A percentile compares a stretch with the other conserved stretches of the same genome.
These are phyloP conservation scores for Aurelia aurita DNA, from an alignment of 30 jellyfish, hydroid and myxozoan species.

Conservation along the genomic window DNA sequence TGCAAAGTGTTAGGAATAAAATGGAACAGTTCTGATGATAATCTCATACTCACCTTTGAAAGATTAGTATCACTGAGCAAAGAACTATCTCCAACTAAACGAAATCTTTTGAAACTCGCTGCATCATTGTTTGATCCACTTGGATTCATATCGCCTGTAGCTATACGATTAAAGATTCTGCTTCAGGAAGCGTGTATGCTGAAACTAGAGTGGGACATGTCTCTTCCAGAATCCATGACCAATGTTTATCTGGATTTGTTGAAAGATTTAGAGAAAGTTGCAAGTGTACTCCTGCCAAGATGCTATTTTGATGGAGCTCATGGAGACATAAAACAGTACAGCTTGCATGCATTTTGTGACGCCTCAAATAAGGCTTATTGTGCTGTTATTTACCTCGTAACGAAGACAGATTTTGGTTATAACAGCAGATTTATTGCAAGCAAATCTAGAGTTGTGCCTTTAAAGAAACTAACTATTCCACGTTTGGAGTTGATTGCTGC, in stretches of 20 bases:
- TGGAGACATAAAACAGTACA: slow-evolving; percentile 3
- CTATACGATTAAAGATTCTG: slow-evolving; percentile 2
- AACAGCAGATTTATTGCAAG: background rate
- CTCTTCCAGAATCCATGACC: slow-evolving; percentile 31
- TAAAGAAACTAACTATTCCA: slow-evolving; percentile 5
- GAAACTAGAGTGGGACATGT: slow-evolving; percentile 18
- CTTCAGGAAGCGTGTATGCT: slow-evolving; percentile 33
- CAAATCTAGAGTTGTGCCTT: slow-evolving; percentile 14
- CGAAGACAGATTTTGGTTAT: slow-evolving; percentile 12
- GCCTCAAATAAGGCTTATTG: too few species aligned
- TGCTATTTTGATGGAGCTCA: slow-evolving; percentile 9
- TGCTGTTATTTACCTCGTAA: background rate
- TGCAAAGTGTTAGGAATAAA: slow-evolving; percentile 22
- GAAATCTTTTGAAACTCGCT: background rate
- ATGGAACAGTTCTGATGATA: slow-evolving; percentile 8
- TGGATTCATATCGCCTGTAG: slow-evolving; percentile 39
- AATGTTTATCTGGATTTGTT: slow-evolving; percentile 19
- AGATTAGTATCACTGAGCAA: background rate
- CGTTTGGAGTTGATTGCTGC: slow-evolving; percentile 9
- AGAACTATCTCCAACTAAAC: slow-evolving; percentile 16
- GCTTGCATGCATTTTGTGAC: slow-evolving; percentile 21
- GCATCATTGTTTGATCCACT: slow-evolving; percentile 6
- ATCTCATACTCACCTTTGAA: slow-evolving; percentile 11
- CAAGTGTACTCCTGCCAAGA: slow-evolving; percentile 17
- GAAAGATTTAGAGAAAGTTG: slow-evolving; percentile 10